Evolutionary conservation across 1,140 invertebrate species (phyloP).

Genomic region (Drosophila busckii): DNA sequence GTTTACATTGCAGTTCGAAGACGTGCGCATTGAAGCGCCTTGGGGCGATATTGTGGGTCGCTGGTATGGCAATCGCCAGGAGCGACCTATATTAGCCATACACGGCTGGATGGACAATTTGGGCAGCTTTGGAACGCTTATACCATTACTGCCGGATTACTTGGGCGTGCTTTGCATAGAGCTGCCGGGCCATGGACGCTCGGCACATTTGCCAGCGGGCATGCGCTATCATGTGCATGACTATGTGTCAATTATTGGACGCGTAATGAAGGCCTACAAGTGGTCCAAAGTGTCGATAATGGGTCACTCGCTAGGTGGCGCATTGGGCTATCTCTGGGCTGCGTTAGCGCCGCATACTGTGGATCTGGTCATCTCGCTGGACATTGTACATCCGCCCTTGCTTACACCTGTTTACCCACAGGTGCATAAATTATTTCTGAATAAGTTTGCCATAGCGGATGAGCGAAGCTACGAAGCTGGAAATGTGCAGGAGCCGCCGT

Average conservation of each 20-base stretch:
- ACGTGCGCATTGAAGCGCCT: conserved; percentile 83
- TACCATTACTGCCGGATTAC: conserved; percentile 81
- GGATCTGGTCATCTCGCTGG: conserved; percentile 82
- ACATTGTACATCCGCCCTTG: conserved; percentile 80
- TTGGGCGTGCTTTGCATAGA: conserved; percentile 84
- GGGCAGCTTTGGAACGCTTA: conserved; percentile 84
- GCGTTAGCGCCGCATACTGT: conserved; percentile 81
- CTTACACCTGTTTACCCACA: neutral
- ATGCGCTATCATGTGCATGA: conserved; percentile 81
- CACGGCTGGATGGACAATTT: conserved; percentile 89
- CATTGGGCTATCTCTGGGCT: conserved; percentile 80
- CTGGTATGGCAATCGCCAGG: conserved; percentile 82
- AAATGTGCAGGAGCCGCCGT: conserved; percentile 80
- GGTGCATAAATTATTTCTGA: neutral
- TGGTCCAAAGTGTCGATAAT: conserved; percentile 85
- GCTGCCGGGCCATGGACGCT: conserved; percentile 86
- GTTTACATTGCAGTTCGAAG: conserved; percentile 78
- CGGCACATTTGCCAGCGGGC: conserved; percentile 82
- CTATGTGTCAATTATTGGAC: conserved; percentile 80
- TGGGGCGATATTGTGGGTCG: conserved; percentile 85
- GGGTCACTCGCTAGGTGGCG: conserved; percentile 84
- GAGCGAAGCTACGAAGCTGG: conserved; percentile 17
- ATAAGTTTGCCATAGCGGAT: conserved; percentile 50
- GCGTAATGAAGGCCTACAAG: conserved; percentile 82
- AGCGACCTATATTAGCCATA: conserved; percentile 83